Conservation (phyloP, 2,888 invertebrate genomes). For the Andrena fulva region DNA sequence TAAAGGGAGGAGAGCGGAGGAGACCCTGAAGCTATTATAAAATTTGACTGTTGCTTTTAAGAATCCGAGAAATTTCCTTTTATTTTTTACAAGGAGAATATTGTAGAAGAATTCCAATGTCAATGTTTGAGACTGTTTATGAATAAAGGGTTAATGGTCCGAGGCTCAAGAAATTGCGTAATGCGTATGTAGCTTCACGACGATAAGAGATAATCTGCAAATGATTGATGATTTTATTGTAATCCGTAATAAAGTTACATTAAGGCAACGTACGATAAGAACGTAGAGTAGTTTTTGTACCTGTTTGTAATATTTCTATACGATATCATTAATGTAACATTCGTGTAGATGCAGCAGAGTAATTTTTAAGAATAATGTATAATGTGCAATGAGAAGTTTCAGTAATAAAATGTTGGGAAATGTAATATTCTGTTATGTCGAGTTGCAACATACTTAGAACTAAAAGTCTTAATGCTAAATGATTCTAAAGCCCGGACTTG, state of each 20-base stretch:
- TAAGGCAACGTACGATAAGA: constrained; percentile 49
- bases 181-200: constrained; percentile 2
- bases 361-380: constrained; percentile 76
- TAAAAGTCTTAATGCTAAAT: too few species aligned
- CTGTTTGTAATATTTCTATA: constrained; percentile 83
- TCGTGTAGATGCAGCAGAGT: constrained; percentile 62
- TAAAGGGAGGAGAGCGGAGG: not conserved
- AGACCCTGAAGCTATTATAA: not conserved
- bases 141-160: constrained; percentile 34
- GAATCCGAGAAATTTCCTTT: constrained; percentile 3
- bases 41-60: not conserved
- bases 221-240: constrained; percentile 29
- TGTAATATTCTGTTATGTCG: constrained; percentile 19
- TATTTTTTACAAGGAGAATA: constrained; percentile 2
- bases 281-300: constrained; percentile 82
- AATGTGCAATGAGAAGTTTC: constrained; percentile 80
- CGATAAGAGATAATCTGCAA: constrained; percentile 17
- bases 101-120: not conserved
- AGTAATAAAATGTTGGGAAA: constrained; percentile 77
- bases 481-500: too few species aligned
- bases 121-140: not conserved
- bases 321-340: constrained; percentile 71
- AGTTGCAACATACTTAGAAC: too few species aligned
- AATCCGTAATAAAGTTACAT: constrained; percentile 28
- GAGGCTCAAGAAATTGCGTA: constrained; percentile 5